Conservation (phyloP, 2,888 invertebrate species). For the Griposia aprilina region DNA sequence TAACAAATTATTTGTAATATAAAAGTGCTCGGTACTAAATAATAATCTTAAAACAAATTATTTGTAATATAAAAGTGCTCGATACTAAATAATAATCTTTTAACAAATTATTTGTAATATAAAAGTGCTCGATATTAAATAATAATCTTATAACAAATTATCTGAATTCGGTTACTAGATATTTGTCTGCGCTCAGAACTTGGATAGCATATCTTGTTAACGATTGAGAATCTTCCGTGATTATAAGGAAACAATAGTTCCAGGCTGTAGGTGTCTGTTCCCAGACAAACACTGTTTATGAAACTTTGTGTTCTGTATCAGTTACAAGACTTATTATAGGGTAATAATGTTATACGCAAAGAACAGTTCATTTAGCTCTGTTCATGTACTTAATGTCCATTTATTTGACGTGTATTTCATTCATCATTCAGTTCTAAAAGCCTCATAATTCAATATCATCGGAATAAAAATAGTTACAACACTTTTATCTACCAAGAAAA, state of each 20-base stretch:
- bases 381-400: neutral
- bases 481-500: too few relatives aligned
- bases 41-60: too few relatives aligned
- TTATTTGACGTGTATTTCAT: neutral
- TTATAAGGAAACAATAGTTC: neutral
- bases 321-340: neutral
- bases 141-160: neutral
- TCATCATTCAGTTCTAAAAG: neutral
- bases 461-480: neutral
- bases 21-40: too few relatives aligned
- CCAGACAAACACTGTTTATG: neutral
- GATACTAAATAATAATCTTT: too few relatives aligned
- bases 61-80: too few relatives aligned
- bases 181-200: neutral
- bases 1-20: too few relatives aligned
- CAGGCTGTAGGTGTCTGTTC: neutral
- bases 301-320: neutral
- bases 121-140: neutral
- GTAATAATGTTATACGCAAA: neutral
- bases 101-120: too few relatives aligned
- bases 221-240: neutral
- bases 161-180: neutral
- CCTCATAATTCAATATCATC: neutral
- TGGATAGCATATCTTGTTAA: neutral
- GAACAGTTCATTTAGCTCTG: neutral